These are phyloP conservation scores for Pocillopora verrucosa DNA, from an alignment of 64 coral and sea anemone species.

Conservation along the genomic window DNA sequence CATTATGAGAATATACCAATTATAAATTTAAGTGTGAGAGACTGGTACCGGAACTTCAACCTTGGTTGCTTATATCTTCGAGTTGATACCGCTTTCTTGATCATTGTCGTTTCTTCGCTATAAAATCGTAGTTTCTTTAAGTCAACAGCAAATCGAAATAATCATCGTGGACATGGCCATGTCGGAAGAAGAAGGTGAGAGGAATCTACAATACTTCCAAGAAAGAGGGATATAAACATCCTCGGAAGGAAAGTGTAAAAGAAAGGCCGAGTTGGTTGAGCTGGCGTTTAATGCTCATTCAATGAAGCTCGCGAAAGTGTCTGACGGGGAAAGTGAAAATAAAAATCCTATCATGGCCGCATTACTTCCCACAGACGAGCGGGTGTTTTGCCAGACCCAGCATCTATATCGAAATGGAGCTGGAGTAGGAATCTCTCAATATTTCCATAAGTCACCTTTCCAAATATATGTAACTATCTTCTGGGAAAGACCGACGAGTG, in stretches of 20 bases:
- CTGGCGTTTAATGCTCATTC: slow-evolving; percentile 30
- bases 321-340: slow-evolving; percentile 2
- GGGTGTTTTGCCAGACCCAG: slow-evolving; percentile 32
- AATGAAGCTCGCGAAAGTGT: slow-evolving; percentile 29
- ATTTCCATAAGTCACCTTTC: slow-evolving; percentile 57
- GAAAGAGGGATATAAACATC: slow-evolving; percentile 11
- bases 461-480: slow-evolving; percentile 63
- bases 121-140: not conserved
- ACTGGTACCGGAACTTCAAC: no score
- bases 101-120: not conserved
- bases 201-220: not conserved
- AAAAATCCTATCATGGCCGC: not conserved
- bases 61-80: not conserved
- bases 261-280: slow-evolving; percentile 9
- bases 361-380: slow-evolving; percentile 25
- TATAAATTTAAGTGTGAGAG: no score
- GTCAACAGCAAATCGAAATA: not conserved
- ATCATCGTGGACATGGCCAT: not conserved
- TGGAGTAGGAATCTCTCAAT: slow-evolving; percentile 46
- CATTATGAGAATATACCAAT: no score
- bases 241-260: slow-evolving; percentile 13
- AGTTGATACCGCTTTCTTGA: not conserved
- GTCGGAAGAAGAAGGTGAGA: slow-evolving; percentile 6
- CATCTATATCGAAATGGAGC: slow-evolving; percentile 6
- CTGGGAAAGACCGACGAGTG: slow-evolving; percentile 52